Base-by-base conservation (phyloP, 2,797 vertebrate genomes). In the Thripadectes ignobilis region DNA sequence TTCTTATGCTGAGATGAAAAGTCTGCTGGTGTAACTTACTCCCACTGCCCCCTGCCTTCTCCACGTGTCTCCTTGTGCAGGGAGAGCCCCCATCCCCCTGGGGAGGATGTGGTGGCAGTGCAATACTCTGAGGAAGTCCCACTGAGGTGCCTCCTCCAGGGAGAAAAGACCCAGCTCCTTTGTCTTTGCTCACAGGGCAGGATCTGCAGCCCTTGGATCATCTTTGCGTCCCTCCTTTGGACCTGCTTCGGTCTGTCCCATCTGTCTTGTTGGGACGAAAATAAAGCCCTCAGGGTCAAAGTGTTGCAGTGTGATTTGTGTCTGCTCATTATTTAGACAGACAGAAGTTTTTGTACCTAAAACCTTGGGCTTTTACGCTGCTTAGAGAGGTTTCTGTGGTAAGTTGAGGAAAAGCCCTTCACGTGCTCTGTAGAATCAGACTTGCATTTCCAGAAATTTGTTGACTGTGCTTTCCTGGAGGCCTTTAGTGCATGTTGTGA, bases 341-440 rank as follows among this genome's bases (percentile, higher is more conserved):
- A 45, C 43, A 34, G 17, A 69, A 73, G 15, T 1, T 69, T 78
- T 72, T 66, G 11, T 72, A 17, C 29, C 21, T 58, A 24, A 85
- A 89, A 67, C 30, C 1, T 0, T 29, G 45, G 41, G 4, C 6
- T 76, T 63, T 16, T 84, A 7, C 0, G 0, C 52, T 63, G 38
- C 57, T 79, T 45, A 41, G 6, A 9, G 32, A 5, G 17, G 22
- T 46, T 75, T 41, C 20, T 63, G 57, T 63, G 32, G 49, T 36
- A 83, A 63, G 21, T 14, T 67, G 30, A 48, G 52, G 38, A 38
- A 12, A 85, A 77, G 9, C 32, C 48, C 30, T 85, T 80, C 11
- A 75, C 1, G 0, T 79, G 29, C 45, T 77, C 30, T 71, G 20
- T 92, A 38, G 67, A 74, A 23, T 6, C 14, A 67, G 32, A 71